Evolutionary conservation across 2,797 vertebrate species (phyloP).

Genomic region (Fratercula arctica): DNA sequence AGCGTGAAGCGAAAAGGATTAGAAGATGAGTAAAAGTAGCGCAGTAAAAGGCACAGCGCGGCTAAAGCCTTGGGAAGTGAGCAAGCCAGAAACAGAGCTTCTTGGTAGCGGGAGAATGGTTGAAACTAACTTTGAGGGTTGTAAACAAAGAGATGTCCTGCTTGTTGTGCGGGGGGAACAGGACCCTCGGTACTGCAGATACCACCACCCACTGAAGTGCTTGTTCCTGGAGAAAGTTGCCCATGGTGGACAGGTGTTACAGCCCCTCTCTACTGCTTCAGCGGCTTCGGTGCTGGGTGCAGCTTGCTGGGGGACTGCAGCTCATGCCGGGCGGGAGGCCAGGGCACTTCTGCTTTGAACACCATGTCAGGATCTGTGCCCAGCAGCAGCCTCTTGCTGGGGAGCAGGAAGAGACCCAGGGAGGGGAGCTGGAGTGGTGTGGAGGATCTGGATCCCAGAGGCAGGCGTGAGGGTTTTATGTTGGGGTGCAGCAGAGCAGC

Average conservation of each 20-base stretch:
- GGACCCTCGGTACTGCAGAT: not conserved
- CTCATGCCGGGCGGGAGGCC: not conserved
- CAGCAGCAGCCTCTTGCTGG: not conserved
- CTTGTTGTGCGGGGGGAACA: not conserved
- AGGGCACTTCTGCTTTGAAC: not conserved
- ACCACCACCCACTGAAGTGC: not conserved
- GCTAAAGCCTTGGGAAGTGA: not conserved
- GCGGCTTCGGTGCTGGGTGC: not conserved
- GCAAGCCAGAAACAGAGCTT: not conserved
- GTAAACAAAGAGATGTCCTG: not conserved
- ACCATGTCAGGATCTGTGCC: fast-evolving
- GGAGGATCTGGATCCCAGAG: not conserved
- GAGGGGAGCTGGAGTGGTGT: not conserved
- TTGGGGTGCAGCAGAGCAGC: not conserved
- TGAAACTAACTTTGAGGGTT: not conserved
- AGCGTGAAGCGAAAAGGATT: not conserved
- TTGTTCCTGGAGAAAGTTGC: not conserved
- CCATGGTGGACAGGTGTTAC: fast-evolving
- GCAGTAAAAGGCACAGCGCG: not conserved
- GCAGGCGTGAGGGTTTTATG: fast-evolving
- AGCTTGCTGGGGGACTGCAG: not conserved
- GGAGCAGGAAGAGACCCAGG: not conserved
- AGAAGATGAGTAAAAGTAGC: not conserved
- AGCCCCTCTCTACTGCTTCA: not conserved
- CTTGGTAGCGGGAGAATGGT: not conserved